Evolutionary conservation across 2,888 invertebrate genomes (phyloP).

Genomic region (Lottia gigantea): DNA sequence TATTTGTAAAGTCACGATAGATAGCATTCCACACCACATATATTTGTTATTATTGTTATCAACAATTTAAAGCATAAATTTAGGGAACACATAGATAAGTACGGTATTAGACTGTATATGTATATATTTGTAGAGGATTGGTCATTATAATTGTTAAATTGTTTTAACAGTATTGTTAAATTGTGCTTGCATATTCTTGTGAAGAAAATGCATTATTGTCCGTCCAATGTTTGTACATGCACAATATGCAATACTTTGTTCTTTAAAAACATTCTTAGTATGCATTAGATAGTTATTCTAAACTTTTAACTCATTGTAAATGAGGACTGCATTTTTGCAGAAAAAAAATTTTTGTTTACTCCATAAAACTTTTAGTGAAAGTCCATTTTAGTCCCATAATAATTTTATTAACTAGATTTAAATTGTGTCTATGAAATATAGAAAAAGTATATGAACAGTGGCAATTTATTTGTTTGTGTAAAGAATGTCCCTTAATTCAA

Average conservation of each 20-base stretch:
- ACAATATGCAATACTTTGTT: conserved; percentile 8
- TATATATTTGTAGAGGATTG: too few species aligned
- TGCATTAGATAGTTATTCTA: background rate
- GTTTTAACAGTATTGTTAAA: conserved; percentile 4
- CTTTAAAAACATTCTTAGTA: background rate
- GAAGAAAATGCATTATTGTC: conserved; percentile 11
- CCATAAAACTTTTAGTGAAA: too few species aligned
- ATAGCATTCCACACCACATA: conserved; percentile 8
- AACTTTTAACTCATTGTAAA: background rate
- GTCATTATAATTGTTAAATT: background rate
- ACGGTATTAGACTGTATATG: too few species aligned
- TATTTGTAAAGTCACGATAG: conserved; percentile 4
- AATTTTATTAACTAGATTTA: too few species aligned
- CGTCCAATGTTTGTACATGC: conserved; percentile 11
- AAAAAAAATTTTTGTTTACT: too few species aligned
- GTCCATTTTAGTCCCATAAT: too few species aligned
- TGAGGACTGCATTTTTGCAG: background rate
- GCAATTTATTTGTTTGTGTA: too few species aligned
- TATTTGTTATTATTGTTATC: too few species aligned
- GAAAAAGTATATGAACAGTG: too few species aligned
- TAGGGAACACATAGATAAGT: background rate
- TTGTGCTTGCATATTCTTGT: conserved; percentile 8
- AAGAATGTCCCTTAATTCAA: too few species aligned
- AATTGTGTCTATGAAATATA: too few species aligned
- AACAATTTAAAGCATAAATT: background rate